Conservation (phyloP, 2,888 invertebrate genomes). For the Apamea anceps region DNA sequence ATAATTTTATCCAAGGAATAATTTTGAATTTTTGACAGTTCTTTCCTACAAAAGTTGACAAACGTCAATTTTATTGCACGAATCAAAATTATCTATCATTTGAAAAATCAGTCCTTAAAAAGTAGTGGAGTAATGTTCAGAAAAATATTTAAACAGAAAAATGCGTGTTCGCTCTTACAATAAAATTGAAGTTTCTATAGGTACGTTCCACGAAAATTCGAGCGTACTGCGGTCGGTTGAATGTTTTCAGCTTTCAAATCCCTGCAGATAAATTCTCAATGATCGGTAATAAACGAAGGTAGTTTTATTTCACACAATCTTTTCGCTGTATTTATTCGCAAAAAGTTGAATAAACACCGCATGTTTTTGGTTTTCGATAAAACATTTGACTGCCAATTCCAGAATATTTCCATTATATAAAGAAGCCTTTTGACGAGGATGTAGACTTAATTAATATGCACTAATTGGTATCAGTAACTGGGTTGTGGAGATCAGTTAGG, state of each 20-base stretch:
- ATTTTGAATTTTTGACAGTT: too few relatives aligned
- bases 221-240: background rate
- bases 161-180: constrained; percentile 15
- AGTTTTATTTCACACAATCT: constrained; percentile 39
- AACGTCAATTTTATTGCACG: too few relatives aligned
- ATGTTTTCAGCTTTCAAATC: constrained; percentile 39
- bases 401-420: background rate
- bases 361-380: constrained; percentile 1
- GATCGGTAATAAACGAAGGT: constrained; percentile 40
- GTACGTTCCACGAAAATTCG: constrained; percentile 24
- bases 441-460: background rate
- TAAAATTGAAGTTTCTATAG: constrained; percentile 21
- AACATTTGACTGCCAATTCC: background rate
- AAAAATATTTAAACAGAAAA: background rate
- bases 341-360: constrained; percentile 11
- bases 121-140: background rate
- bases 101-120: background rate
- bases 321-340: constrained; percentile 12
- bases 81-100: too few relatives aligned
- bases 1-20: too few relatives aligned
- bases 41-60: too few relatives aligned
- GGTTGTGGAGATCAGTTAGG: background rate
- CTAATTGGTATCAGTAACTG: background rate
- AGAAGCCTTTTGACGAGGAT: background rate
- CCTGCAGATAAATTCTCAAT: constrained; percentile 36